A percentile compares a stretch with the other conserved stretches of the same genome.
Evolutionary conservation across 2,797 vertebrate genomes (phyloP).

Genomic region (Peromyscus aztecus): DNA sequence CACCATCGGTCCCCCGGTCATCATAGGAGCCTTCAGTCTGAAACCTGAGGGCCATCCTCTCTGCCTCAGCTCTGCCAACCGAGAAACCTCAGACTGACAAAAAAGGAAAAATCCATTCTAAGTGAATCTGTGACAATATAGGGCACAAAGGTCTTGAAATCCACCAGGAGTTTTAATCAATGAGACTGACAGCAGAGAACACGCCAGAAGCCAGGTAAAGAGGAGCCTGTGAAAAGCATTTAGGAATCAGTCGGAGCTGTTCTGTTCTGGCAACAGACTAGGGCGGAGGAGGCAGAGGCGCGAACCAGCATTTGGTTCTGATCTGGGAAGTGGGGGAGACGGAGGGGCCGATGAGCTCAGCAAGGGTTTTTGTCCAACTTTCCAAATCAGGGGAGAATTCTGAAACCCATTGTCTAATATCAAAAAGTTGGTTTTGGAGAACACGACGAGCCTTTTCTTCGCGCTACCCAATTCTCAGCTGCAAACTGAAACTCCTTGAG

Average conservation of each 20-base stretch:
- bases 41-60: slow-evolving; percentile 76
- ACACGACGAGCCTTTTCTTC: slow-evolving; percentile 72
- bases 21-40: slow-evolving; percentile 67
- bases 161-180: slow-evolving; percentile 83
- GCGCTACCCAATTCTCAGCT: slow-evolving; percentile 77
- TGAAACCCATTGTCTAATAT: slow-evolving; percentile 78
- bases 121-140: slow-evolving; percentile 83
- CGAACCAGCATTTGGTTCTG: neutral
- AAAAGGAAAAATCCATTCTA: slow-evolving; percentile 82
- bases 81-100: slow-evolving; percentile 75
- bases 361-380: slow-evolving; percentile 64
- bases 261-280: slow-evolving; percentile 53
- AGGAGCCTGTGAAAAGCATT: slow-evolving; percentile 71
- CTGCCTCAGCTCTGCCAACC: slow-evolving; percentile 77
- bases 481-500: slow-evolving; percentile 67
- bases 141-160: slow-evolving; percentile 80
- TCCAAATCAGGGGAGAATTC: slow-evolving; percentile 69
- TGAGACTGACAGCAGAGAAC: slow-evolving; percentile 81
- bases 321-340: neutral
- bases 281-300: neutral
- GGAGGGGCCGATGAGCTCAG: slow-evolving; percentile 39
- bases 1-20: slow-evolving; percentile 62
- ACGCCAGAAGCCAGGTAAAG: slow-evolving; percentile 75
- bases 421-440: slow-evolving; percentile 75
- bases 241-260: neutral